Evolutionary conservation across 2,797 vertebrate species (phyloP).

Genomic region (Scarus forsteni): DNA sequence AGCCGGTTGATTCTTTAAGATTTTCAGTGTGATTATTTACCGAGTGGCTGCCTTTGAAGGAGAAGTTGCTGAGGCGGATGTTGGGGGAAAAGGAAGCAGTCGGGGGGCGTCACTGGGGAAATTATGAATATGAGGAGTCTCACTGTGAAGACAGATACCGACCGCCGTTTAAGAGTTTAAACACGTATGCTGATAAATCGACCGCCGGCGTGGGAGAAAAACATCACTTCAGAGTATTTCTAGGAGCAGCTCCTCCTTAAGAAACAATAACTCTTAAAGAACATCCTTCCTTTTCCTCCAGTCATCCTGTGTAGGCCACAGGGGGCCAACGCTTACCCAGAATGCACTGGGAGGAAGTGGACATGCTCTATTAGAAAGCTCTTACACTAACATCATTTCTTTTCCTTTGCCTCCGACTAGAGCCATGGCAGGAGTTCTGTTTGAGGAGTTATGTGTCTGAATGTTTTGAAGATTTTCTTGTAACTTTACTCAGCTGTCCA

Average conservation of each 20-base stretch:
- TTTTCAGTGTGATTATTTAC: constrained; percentile 41
- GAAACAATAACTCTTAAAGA: constrained; percentile 1
- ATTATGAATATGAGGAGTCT: constrained; percentile 3
- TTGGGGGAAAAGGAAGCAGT: constrained; percentile 7
- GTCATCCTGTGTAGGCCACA: background rate
- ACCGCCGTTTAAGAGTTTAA: constrained; percentile 7
- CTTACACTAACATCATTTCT: background rate
- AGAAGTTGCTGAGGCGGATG: constrained; percentile 24
- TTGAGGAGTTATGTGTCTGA: no score
- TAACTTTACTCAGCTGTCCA: no score
- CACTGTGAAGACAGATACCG: constrained; percentile 11
- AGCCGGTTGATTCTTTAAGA: background rate
- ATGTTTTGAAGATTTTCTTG: no score
- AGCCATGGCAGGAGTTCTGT: no score
- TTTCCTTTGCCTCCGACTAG: background rate
- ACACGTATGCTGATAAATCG: constrained; percentile 2
- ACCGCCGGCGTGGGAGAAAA: constrained; percentile 7
- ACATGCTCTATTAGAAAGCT: background rate
- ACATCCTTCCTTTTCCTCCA: background rate
- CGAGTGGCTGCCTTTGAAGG: constrained; percentile 19
- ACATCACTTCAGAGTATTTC: constrained; percentile 7
- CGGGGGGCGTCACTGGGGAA: constrained; percentile 14
- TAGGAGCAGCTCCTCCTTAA: background rate
- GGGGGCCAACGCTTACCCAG: background rate
- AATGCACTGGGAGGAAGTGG: background rate